These are phyloP conservation scores for Tinea trinotella DNA, from an alignment of 2,888 invertebrate genomes.

Conservation along the genomic window DNA sequence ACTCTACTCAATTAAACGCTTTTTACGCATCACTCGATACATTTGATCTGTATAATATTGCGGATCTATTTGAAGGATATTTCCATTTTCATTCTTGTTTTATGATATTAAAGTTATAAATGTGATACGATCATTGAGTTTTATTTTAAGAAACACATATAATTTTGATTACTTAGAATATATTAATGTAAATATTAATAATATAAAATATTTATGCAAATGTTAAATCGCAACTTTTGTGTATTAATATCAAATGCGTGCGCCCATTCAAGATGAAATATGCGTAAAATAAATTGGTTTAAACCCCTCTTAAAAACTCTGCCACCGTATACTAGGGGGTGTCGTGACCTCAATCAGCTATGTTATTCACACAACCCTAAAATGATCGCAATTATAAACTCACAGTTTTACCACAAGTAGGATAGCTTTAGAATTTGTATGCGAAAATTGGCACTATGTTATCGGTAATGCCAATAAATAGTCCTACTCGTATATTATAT, in stretches of 20 bases:
- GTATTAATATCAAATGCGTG: neutral
- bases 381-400: neutral
- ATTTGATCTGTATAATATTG: slow-evolving; percentile 14
- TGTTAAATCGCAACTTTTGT: neutral
- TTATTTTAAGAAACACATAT: no score
- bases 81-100: neutral
- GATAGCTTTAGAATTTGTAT: neutral
- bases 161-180: neutral
- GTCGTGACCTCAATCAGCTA: neutral
- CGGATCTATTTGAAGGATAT: neutral
- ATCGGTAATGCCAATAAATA: no score
- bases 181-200: neutral
- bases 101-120: neutral
- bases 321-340: neutral
- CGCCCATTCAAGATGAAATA: neutral
- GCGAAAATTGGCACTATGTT: neutral
- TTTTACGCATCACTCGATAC: slow-evolving; percentile 46
- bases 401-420: neutral
- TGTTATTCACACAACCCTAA: neutral
- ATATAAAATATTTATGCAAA: neutral
- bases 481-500: no score
- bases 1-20: slow-evolving; percentile 59
- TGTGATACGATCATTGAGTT: no score
- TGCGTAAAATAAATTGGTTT: neutral
- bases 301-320: neutral